These are phyloP conservation scores for Margaritifera margaritifera DNA, from an alignment of 2,888 invertebrate species.

Conservation along the genomic window DNA sequence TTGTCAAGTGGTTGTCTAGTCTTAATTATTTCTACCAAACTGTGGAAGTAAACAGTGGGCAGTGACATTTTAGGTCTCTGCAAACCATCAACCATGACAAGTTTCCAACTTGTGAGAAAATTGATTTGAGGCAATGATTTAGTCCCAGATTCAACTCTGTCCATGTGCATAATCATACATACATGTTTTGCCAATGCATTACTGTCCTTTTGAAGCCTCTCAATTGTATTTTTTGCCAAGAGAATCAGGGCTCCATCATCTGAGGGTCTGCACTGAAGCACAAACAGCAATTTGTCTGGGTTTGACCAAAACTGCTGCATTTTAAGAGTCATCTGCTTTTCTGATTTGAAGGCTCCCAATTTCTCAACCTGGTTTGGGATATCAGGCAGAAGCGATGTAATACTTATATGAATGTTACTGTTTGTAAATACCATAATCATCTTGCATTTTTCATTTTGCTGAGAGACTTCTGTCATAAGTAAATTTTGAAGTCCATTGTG, in stretches of 20 bases:
- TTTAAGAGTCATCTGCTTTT: slow-evolving; percentile 37
- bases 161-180: slow-evolving; percentile 28
- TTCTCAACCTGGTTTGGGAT: slow-evolving; percentile 32
- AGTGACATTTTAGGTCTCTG: no score
- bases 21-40: no score
- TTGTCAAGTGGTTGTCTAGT: no score
- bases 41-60: no score
- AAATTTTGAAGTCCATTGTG: slow-evolving; percentile 37
- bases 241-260: slow-evolving; percentile 41
- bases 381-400: not conserved
- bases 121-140: slow-evolving; percentile 4
- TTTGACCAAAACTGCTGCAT: slow-evolving; percentile 38
- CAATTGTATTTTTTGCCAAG: slow-evolving; percentile 37
- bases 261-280: slow-evolving; percentile 38
- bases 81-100: no score
- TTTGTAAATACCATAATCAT: slow-evolving; percentile 41
- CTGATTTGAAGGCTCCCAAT: slow-evolving; percentile 46
- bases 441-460: not conserved
- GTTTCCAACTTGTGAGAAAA: no score
- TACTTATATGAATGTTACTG: slow-evolving; percentile 36
- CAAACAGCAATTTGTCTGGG: slow-evolving; percentile 18
- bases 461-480: not conserved
- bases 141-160: slow-evolving; percentile 11
- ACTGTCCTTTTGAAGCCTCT: slow-evolving; percentile 13
- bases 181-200: slow-evolving; percentile 13